Percentiles rank a stretch among this genome's conserved stretches.
phyloP scores from a whole-genome alignment of 2,888 invertebrate species.

The Idaea biselata region DNA sequence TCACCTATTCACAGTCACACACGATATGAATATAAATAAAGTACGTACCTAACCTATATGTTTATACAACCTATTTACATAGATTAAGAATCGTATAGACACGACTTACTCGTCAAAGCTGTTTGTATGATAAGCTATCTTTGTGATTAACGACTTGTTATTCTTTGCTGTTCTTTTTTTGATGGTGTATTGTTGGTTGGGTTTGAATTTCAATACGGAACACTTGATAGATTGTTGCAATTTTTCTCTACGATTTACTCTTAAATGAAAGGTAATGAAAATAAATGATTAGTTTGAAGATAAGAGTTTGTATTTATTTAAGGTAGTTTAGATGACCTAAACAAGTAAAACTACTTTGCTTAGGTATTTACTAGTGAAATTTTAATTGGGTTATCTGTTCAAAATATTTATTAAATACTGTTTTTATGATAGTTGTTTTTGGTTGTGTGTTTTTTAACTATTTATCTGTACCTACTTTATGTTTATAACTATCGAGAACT shows the following conservation, averaged over 20 bases:
- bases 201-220: neutral
- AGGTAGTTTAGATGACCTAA: too few species aligned
- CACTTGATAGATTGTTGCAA: neutral
- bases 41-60: constrained; percentile 37
- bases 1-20: constrained; percentile 56
- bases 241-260: neutral
- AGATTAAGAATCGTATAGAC: constrained; percentile 13
- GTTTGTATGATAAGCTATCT: constrained; percentile 1
- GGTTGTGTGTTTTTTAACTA: too few species aligned
- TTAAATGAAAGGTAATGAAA: neutral
- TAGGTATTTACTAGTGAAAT: too few species aligned
- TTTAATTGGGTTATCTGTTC: too few species aligned
- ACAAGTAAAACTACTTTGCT: too few species aligned
- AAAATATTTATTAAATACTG: too few species aligned
- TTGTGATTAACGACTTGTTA: constrained; percentile 4
- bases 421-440: too few species aligned
- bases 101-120: constrained; percentile 6
- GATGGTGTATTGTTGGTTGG: neutral
- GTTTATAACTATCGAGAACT: neutral
- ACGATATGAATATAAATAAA: constrained; percentile 52
- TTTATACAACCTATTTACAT: constrained; percentile 25
- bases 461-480: too few species aligned
- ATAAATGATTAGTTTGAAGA: neutral
- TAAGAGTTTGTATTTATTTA: neutral
- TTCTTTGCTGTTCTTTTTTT: neutral